A percentile compares a stretch with the other conserved stretches of the same genome.
These are phyloP conservation scores for Lasiurus cinereus DNA, from an alignment of 2,113 vertebrate genomes.

Conservation along the genomic window DNA sequence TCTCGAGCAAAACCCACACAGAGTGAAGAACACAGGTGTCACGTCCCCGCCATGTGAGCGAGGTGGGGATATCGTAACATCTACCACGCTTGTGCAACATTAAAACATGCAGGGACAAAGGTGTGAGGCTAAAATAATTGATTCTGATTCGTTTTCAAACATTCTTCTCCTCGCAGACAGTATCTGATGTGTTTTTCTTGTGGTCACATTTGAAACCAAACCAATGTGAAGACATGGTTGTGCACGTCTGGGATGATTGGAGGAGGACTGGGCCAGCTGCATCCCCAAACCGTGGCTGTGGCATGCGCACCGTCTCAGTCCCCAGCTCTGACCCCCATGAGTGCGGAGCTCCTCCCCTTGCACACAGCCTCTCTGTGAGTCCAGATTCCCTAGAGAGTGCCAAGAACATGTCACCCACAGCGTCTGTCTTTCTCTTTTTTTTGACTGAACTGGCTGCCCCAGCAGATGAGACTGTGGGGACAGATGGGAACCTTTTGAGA, in stretches of 20 bases:
- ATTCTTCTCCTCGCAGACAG: background rate
- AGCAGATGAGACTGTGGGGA: background rate
- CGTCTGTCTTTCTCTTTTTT: background rate
- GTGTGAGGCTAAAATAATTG: background rate
- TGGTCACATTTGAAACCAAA: background rate
- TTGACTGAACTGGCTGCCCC: background rate
- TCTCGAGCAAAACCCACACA: background rate
- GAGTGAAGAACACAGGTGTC: accelerated
- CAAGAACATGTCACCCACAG: background rate
- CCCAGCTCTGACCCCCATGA: accelerated
- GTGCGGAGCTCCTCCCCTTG: accelerated
- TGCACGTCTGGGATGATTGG: accelerated
- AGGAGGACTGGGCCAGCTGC: no score
- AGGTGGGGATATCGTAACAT: accelerated
- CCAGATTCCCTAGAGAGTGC: background rate
- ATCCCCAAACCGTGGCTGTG: accelerated
- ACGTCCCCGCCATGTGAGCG: accelerated
- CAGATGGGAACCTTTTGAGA: background rate
- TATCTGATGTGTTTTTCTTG: background rate
- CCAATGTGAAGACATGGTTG: accelerated
- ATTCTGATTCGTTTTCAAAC: background rate
- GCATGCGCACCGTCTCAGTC: accelerated
- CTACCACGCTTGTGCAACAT: accelerated
- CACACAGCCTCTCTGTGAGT: background rate
- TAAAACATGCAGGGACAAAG: background rate